Conservation (phyloP, 2,888 invertebrate species). For the Heliconius sara region DNA sequence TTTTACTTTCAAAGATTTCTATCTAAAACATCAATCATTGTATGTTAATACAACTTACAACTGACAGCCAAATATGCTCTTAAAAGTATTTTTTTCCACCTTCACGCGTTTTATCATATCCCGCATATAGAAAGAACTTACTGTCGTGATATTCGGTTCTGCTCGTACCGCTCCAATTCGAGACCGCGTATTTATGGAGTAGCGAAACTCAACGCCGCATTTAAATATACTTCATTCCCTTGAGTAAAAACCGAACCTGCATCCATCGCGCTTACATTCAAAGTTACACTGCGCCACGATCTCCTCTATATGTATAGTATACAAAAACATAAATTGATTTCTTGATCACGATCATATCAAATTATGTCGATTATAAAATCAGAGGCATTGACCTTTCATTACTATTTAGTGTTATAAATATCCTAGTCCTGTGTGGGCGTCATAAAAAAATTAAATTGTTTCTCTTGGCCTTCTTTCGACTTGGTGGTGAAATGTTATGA, state of each 20-base stretch:
- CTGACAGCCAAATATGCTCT: conserved; percentile 26
- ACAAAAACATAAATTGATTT: conserved; percentile 32
- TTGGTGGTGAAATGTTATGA: conserved; percentile 47
- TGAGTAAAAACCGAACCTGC: background rate
- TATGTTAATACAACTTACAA: background rate
- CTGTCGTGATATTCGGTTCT: too few relatives aligned
- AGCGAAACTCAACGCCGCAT: background rate
- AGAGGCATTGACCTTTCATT: conserved; percentile 47
- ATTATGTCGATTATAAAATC: conserved; percentile 35
- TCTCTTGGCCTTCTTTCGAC: conserved; percentile 53
- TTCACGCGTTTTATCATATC: background rate
- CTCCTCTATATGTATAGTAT: background rate
- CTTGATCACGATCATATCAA: conserved; percentile 33
- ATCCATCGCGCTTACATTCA: background rate
- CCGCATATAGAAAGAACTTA: too few relatives aligned
- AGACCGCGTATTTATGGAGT: too few relatives aligned
- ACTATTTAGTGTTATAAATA: conserved; percentile 46
- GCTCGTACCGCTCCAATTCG: too few relatives aligned
- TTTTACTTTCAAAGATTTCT: conserved; percentile 23
- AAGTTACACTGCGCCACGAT: background rate
- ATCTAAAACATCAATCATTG: conserved; percentile 11
- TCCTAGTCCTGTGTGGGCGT: conserved; percentile 47
- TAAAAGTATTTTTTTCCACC: background rate
- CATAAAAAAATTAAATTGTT: conserved; percentile 48
- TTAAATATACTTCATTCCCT: background rate